These are phyloP conservation scores for Eonycteris spelaea DNA, from an alignment of 2,113 vertebrate species.

Conservation along the genomic window DNA sequence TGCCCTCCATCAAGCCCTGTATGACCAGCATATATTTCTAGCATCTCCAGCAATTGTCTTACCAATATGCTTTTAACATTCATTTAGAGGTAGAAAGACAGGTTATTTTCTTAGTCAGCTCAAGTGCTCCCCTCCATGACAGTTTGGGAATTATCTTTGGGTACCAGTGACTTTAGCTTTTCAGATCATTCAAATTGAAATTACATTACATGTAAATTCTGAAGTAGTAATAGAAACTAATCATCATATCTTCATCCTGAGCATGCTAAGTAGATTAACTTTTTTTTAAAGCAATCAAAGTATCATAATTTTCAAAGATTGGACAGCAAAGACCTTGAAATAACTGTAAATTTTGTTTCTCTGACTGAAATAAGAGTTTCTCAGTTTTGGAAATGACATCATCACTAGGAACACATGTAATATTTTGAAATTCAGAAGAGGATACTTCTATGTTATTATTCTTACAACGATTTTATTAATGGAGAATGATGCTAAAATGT, in stretches of 20 bases:
- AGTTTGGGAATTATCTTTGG: background rate
- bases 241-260: background rate
- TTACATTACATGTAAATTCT: background rate
- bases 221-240: background rate
- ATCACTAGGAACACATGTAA: background rate
- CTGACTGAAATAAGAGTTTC: background rate
- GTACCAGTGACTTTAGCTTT: background rate
- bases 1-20: background rate
- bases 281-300: background rate
- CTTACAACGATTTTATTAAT: background rate
- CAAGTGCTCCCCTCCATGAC: background rate
- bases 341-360: background rate
- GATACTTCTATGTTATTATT: background rate
- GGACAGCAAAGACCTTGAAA: background rate
- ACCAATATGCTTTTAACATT: background rate
- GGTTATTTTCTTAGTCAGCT: background rate
- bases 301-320: background rate
- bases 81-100: background rate
- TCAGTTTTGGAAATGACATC: background rate
- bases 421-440: constrained; percentile 7
- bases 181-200: background rate
- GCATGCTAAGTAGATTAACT: background rate
- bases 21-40: background rate
- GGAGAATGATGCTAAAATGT: background rate
- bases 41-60: background rate